These are phyloP conservation scores for Phrynocephalus forsythii DNA, from an alignment of 2,797 vertebrate genomes.

Conservation along the genomic window DNA sequence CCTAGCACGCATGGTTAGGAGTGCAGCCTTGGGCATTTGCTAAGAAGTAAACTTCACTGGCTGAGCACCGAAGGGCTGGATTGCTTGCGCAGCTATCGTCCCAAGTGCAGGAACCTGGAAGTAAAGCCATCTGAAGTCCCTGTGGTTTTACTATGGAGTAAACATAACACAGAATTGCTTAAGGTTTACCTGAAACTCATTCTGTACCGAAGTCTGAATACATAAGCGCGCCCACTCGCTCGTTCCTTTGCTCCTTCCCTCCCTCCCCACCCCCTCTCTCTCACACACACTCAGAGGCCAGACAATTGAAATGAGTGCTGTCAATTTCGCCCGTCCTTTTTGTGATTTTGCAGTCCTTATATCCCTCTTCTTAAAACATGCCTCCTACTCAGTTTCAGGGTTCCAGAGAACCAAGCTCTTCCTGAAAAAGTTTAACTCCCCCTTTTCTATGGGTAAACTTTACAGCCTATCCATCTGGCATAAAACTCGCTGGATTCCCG, in stretches of 20 bases:
- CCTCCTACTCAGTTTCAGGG: neutral
- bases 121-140: neutral
- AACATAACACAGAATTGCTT: neutral
- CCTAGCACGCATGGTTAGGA: neutral
- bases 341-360: neutral
- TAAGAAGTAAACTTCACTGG: neutral
- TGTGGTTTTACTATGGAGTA: neutral
- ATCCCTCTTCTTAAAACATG: neutral
- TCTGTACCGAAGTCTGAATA: neutral
- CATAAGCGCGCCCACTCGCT: neutral
- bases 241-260: neutral
- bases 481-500: neutral
- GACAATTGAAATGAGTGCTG: neutral
- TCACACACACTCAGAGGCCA: neutral
- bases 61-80: neutral
- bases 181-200: neutral
- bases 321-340: too few relatives aligned
- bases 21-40: neutral
- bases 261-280: neutral
- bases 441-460: neutral
- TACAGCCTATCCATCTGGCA: too few relatives aligned
- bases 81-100: neutral
- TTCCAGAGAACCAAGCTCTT: too few relatives aligned
- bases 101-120: too few relatives aligned
- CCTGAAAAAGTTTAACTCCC: too few relatives aligned